Conservation (phyloP, 2,797 vertebrate genomes). For the Chrosomus eos region DNA sequence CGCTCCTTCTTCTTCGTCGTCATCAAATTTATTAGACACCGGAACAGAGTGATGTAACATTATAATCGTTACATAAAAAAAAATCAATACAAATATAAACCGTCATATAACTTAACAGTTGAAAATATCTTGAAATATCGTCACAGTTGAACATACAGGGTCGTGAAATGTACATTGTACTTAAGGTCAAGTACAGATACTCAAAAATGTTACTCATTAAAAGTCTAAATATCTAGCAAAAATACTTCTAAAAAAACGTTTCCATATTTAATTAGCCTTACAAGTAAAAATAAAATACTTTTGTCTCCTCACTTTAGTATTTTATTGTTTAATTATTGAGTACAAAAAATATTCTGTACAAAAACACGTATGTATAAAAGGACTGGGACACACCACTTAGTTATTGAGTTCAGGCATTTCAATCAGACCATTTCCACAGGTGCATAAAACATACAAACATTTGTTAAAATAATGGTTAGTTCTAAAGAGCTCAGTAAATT, state of each 20-base stretch:
- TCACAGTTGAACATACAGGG: no score
- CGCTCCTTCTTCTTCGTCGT: constrained; percentile 21
- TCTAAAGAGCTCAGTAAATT: not conserved
- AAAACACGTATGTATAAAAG: not conserved
- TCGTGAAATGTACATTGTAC: no score
- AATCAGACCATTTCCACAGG: not conserved
- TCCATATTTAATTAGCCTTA: no score
- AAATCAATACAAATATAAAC: not conserved
- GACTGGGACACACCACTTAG: not conserved
- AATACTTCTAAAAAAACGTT: no score
- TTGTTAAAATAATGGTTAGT: not conserved
- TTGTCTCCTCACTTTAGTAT: no score
- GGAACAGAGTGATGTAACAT: not conserved
- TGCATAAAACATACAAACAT: not conserved
- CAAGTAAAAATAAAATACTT: no score
- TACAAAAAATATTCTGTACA: not conserved
- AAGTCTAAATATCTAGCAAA: no score
- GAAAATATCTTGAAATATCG: no score
- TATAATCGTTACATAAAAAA: not conserved
- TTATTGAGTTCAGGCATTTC: not conserved
- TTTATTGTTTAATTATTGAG: no score
- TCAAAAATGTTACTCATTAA: no score
- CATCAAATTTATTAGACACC: not conserved
- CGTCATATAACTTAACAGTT: not conserved
- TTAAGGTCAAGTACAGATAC: no score